Evolutionary conservation across 2,797 vertebrate genomes (phyloP).

Genomic region (Catharus ustulatus): DNA sequence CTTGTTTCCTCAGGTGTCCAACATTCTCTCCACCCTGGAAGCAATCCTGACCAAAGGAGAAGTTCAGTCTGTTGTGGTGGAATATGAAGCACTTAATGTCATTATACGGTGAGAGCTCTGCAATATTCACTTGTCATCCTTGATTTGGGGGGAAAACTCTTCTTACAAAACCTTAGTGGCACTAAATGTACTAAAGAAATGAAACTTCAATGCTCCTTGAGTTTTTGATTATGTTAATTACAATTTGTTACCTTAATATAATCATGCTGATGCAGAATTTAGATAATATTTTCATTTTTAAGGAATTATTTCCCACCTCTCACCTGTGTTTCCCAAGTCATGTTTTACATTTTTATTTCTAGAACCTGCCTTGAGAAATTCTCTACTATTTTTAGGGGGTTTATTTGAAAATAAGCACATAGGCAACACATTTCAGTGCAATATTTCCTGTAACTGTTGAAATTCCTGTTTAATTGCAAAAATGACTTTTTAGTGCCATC

Average conservation of each 20-base stretch:
- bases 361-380: not conserved
- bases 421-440: not conserved
- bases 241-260: not conserved
- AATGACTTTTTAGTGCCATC: not conserved
- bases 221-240: accelerated
- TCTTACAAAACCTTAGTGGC: not conserved
- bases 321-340: accelerated
- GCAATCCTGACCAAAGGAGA: slow-evolving; percentile 85
- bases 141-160: accelerated
- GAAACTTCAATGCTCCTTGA: accelerated
- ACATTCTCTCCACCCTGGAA: slow-evolving; percentile 86
- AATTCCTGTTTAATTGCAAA: not conserved
- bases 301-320: not conserved
- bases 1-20: slow-evolving; percentile 78
- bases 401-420: not conserved
- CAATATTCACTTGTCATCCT: not conserved
- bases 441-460: accelerated
- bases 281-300: not conserved
- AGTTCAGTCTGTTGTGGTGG: slow-evolving; percentile 87
- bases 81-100: slow-evolving; percentile 94
- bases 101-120: slow-evolving; percentile 84
- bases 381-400: not conserved
- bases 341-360: not conserved
- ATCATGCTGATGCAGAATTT: not conserved
- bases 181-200: not conserved